These are phyloP conservation scores for Rhinophrynus dorsalis DNA, from an alignment of 2,797 vertebrate genomes.

Conservation along the genomic window DNA sequence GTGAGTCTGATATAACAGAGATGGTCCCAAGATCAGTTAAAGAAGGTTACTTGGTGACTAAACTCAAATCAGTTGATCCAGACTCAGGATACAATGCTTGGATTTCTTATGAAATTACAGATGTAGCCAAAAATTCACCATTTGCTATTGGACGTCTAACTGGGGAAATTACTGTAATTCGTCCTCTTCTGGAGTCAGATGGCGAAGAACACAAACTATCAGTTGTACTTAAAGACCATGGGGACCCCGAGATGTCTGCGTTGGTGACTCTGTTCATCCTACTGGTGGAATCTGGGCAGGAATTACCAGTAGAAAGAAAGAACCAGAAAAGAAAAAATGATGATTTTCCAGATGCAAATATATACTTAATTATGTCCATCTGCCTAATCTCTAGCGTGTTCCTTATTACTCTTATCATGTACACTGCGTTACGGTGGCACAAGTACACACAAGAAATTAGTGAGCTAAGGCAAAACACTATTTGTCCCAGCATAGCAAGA, in stretches of 20 bases:
- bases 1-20: conserved; percentile 57
- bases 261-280: conserved; percentile 51
- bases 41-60: conserved; percentile 83
- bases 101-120: conserved; percentile 56
- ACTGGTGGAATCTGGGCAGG: conserved; percentile 43
- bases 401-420: conserved; percentile 79
- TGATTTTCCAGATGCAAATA: conserved; percentile 75
- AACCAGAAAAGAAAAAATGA: conserved; percentile 70
- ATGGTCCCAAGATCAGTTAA: conserved; percentile 75
- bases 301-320: conserved; percentile 56
- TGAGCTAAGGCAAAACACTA: neutral
- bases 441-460: neutral
- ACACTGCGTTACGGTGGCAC: conserved; percentile 64
- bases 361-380: conserved; percentile 90
- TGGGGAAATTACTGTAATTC: conserved; percentile 58
- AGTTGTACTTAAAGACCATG: conserved; percentile 49
- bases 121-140: conserved; percentile 36
- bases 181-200: conserved; percentile 55
- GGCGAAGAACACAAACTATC: conserved; percentile 44
- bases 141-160: conserved; percentile 54
- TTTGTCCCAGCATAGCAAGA: conserved; percentile 33
- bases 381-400: conserved; percentile 81
- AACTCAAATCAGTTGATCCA: conserved; percentile 81
- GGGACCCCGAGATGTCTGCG: conserved; percentile 50
- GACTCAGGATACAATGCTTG: conserved; percentile 66